Base-by-base conservation (phyloP, 1,140 invertebrate species). In the Orchesella cincta region DNA sequence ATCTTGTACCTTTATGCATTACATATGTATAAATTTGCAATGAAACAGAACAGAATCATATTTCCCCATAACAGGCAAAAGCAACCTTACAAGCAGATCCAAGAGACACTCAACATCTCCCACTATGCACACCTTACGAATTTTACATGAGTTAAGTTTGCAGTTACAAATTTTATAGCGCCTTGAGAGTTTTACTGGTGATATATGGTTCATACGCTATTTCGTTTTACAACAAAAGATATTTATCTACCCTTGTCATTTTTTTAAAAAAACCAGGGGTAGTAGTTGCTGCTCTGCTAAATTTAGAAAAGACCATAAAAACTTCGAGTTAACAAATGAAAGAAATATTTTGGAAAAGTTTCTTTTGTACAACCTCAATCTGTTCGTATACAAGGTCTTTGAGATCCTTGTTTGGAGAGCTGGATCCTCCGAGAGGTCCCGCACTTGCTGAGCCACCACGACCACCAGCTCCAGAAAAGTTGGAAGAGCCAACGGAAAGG, bases 401-500 rank as follows among this genome's bases (percentile, higher is more conserved):
- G 18, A 73, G 36, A 51, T 73, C 71, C 28, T 51, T 36, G 18
- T 39, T 33, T 31, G 62, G 62, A 5, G 62, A 67, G 23, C 14
- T 31, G 28, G 62, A 29, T 31, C 62, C 62, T 67, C 62, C 62
- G 23, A 29, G 12, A 31, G 28, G 33, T 31, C 26, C 20, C 8
- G 12, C 20, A 8, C 71, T 35, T 29, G 23, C 46, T 2, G 2
- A n/a, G 31, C 73, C 73, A n/a, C 26, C 36, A 46, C 39, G 26
- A 39, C 35, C 35, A 28, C 3, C 71, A 3, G 64, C 79, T 8
- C 70, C 71, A 36, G 36, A 52, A 12, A 74, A 78, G 39, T 73
- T 71, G 36, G 57, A 52, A 28, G 79, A 80, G 12, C 76, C 77
- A 31, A 80, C 70, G 16, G 74, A 76, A 20, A 77, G 36, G 31